Evolutionary conservation across 2,113 vertebrate species (phyloP).

Genomic region (Cynopterus brachyotis): DNA sequence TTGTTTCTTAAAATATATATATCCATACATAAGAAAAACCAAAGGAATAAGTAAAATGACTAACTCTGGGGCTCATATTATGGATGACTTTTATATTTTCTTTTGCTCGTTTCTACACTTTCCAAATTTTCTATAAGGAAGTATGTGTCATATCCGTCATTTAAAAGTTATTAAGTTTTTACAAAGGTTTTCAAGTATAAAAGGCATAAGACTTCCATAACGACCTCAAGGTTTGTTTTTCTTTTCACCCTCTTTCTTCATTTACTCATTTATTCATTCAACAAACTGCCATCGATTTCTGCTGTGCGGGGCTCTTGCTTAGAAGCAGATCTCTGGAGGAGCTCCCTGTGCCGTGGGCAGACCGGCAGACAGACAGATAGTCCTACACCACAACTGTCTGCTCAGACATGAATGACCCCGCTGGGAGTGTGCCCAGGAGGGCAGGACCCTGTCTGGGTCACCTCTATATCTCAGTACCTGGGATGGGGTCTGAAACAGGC

Average conservation of each 20-base stretch:
- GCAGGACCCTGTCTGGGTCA: neutral
- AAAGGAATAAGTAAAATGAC: constrained; percentile 8
- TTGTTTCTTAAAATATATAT: constrained; percentile 23
- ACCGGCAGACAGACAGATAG: neutral
- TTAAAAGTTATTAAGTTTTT: constrained; percentile 35
- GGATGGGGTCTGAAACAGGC: neutral
- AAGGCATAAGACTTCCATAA: neutral
- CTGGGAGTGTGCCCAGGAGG: neutral
- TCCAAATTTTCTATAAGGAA: constrained; percentile 31
- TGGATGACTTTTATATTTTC: constrained; percentile 48
- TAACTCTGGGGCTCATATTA: neutral
- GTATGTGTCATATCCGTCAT: constrained; percentile 14
- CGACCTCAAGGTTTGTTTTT: neutral
- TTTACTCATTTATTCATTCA: neutral
- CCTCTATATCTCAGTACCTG: neutral
- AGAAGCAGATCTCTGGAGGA: neutral
- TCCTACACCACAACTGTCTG: neutral
- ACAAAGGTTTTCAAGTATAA: constrained; percentile 6
- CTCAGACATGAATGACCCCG: neutral
- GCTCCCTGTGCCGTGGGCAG: neutral
- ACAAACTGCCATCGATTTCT: neutral
- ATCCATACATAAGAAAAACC: neutral
- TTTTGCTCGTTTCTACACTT: neutral
- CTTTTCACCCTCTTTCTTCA: neutral
- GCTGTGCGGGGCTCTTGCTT: neutral